Evolutionary conservation across 1,140 invertebrate genomes (phyloP), one percentile per base, ranked within the genome.

Genomic region (Papilio polyxenes): DNA sequence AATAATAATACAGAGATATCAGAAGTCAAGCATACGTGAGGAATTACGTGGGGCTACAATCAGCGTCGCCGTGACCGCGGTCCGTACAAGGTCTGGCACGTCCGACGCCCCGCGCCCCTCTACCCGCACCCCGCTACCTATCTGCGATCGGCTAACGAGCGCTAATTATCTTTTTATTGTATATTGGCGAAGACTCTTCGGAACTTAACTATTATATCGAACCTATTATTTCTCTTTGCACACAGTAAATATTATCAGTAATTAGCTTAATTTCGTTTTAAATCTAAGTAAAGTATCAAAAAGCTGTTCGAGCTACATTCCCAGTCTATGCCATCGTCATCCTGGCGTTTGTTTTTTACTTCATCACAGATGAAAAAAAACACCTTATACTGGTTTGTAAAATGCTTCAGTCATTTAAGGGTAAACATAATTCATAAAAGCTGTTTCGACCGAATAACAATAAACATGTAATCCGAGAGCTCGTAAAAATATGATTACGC

Each of bases 401-500:
- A 69, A 37, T 69, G 23, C 56, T 59, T n/a, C 0, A 65, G 37
- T 23, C 31, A 4, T 37, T 69, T 23, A 23, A 65, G 20, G 20
- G 23, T 23, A 69, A 48, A 75, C 72, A 20, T 75, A 75, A 75
- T 48, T 75, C 72, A 75, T 75, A 75, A 75, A 75, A 85, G 81
- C 78, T 83, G 82, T 82, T 85, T 83, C 85, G 85, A 88, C 82
- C 82, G 80, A 87, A 87, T 83, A 84, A 87, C 85, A 89, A 89
- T 88, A 89, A 89, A 88, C 85, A 85, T 85, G 81, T 85, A 84
- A 86, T 88, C 84, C 85, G 84, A 82, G 81, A 81, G 62, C 83
- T 87, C 88, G 87, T 89, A 89, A 89, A 89, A 87, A 85, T 85
- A 88, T 88, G 86, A 88, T 86, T 86, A 62, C 72, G 79, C 81